phyloP scores from a whole-genome alignment of 2,888 invertebrate species.

The Hirtodrosophila trivittata region DNA sequence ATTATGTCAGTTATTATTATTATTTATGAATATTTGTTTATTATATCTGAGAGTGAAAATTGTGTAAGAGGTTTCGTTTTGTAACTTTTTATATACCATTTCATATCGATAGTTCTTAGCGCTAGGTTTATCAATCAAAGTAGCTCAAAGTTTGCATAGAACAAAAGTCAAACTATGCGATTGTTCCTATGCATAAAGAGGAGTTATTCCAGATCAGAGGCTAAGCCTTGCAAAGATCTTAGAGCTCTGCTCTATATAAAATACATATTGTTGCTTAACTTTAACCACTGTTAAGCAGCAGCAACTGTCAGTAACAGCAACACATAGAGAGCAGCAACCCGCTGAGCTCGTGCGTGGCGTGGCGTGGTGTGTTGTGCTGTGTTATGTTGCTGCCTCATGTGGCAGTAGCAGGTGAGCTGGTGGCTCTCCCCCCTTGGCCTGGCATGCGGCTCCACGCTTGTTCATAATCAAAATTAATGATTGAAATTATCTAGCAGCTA shows the following conservation, averaged over 20 bases:
- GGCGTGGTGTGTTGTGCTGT: conserved; percentile 20
- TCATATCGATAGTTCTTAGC: too few relatives aligned
- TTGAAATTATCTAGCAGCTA: conserved; percentile 81
- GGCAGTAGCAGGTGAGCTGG: conserved; percentile 35
- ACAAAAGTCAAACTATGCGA: too few relatives aligned
- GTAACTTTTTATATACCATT: too few relatives aligned
- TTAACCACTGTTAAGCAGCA: conserved; percentile 32
- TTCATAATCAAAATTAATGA: conserved; percentile 81
- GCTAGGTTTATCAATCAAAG: too few relatives aligned
- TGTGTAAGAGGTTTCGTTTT: too few relatives aligned
- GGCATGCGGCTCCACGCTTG: conserved; percentile 62
- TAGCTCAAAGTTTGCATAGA: too few relatives aligned
- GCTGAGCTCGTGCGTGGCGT: conserved; percentile 60
- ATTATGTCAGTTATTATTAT: too few relatives aligned
- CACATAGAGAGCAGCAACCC: conserved; percentile 19
- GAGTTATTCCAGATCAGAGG: too few relatives aligned
- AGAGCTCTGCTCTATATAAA: neutral
- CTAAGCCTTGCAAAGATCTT: too few relatives aligned
- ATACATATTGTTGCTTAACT: neutral
- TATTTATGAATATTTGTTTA: too few relatives aligned
- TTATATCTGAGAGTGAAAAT: too few relatives aligned
- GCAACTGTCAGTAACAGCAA: neutral
- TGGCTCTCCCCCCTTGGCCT: conserved; percentile 20
- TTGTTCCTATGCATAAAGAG: too few relatives aligned
- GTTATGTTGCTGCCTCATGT: neutral